Conservation (phyloP, 2,888 invertebrate genomes). For the Yponomeuta sedellus region DNA sequence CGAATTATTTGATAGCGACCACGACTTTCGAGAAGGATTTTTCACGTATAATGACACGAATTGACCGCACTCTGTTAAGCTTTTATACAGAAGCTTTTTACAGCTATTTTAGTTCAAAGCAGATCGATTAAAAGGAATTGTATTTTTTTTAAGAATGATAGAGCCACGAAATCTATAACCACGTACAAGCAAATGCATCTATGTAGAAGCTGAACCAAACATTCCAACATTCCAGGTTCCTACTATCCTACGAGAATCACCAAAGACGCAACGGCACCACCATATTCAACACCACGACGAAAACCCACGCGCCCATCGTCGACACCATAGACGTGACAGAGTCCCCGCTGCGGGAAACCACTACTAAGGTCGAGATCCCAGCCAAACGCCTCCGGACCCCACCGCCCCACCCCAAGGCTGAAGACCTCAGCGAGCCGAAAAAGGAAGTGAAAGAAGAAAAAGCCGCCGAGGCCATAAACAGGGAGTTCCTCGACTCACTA, state of each 20-base stretch:
- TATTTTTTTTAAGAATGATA: no score
- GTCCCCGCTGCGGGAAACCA: constrained; percentile 44
- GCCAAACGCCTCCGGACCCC: constrained; percentile 39
- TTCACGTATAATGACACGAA: no score
- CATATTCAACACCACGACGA: constrained; percentile 45
- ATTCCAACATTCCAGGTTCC: constrained; percentile 65
- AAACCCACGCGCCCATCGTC: constrained; percentile 32
- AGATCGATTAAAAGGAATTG: no score
- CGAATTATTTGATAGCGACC: no score
- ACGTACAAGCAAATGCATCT: no score
- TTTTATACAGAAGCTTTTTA: no score
- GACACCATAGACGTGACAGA: constrained; percentile 63
- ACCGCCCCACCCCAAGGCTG: constrained; percentile 23
- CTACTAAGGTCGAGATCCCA: constrained; percentile 22
- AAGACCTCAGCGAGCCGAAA: not conserved
- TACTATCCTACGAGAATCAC: constrained; percentile 81
- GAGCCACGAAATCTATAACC: no score
- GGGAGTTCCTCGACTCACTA: constrained; percentile 61
- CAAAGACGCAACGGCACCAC: constrained; percentile 59
- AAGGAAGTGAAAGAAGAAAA: constrained; percentile 25
- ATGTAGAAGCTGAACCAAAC: not conserved
- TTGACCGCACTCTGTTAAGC: no score
- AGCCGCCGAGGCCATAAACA: constrained; percentile 58
- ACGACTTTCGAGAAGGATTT: no score
- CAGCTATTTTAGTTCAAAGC: no score